Conservation (phyloP, 2,888 invertebrate genomes). For the Hartigia nigra region DNA sequence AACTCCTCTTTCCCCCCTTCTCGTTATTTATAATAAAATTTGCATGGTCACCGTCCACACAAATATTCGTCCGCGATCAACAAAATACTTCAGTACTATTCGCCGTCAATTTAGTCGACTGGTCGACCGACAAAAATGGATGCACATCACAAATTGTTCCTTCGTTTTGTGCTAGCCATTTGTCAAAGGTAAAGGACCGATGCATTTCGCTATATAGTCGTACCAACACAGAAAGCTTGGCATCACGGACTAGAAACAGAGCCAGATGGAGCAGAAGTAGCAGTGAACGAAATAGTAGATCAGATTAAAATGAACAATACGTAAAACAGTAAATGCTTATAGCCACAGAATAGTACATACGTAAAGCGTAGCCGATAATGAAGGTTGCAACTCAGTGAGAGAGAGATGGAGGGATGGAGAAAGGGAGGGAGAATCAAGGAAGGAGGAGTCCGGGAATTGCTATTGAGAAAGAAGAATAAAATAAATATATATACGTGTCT, state of each 20-base stretch:
- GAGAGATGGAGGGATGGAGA: not conserved
- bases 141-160: not conserved
- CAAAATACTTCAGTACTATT: not conserved
- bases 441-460: not conserved
- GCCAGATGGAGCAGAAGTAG: not conserved
- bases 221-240: not conserved
- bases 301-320: not conserved
- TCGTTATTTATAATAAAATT: not conserved
- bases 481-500: not conserved
- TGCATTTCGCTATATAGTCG: not conserved
- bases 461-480: not conserved
- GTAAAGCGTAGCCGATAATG: not conserved
- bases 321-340: not conserved
- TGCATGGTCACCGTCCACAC: not conserved
- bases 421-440: not conserved
- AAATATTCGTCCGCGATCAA: not conserved
- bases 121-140: not conserved
- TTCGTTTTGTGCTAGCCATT: not conserved
- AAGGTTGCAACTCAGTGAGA: constrained; percentile 3
- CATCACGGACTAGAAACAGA: not conserved
- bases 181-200: not conserved
- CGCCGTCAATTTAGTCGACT: not conserved
- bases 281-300: not conserved
- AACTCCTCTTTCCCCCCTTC: not conserved
- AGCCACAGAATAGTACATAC: not conserved